Evolutionary conservation across 2,113 vertebrate genomes (phyloP).

Genomic region (Artemisiospiza belli): DNA sequence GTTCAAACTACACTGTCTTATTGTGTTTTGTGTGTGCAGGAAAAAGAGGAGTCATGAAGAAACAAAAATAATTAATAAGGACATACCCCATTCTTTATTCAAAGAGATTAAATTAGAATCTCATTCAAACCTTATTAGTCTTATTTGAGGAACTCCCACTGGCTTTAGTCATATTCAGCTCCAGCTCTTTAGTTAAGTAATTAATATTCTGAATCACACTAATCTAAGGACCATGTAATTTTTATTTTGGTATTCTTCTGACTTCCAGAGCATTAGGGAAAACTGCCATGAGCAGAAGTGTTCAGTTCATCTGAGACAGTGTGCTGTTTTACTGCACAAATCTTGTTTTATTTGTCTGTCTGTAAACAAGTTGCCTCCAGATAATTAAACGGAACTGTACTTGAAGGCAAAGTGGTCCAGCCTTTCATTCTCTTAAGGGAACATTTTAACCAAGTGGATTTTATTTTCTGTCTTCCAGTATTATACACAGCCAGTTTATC

Average conservation of each 20-base stretch:
- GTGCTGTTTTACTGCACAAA: neutral
- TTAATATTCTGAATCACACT: slow-evolving; percentile 4
- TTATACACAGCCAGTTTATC: neutral
- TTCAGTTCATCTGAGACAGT: neutral
- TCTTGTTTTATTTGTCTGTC: neutral
- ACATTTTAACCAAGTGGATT: neutral
- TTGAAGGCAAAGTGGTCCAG: neutral
- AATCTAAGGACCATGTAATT: neutral
- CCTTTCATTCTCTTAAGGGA: neutral
- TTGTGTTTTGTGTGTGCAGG: neutral
- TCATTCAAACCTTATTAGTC: neutral
- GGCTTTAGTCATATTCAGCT: neutral
- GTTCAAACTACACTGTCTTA: neutral
- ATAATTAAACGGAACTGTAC: neutral
- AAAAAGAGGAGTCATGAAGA: neutral
- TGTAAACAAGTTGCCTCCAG: neutral
- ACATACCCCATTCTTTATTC: neutral
- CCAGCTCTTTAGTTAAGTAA: neutral
- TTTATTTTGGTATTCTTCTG: neutral
- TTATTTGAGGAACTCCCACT: neutral
- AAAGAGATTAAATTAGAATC: neutral
- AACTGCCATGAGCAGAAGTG: neutral
- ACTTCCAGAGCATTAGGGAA: neutral
- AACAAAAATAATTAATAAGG: neutral
- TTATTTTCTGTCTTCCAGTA: neutral